Percentiles rank a stretch among this genome's conserved stretches.
Conservation (phyloP, 2,888 invertebrate genomes). For the Kryphioiulus occultus region DNA sequence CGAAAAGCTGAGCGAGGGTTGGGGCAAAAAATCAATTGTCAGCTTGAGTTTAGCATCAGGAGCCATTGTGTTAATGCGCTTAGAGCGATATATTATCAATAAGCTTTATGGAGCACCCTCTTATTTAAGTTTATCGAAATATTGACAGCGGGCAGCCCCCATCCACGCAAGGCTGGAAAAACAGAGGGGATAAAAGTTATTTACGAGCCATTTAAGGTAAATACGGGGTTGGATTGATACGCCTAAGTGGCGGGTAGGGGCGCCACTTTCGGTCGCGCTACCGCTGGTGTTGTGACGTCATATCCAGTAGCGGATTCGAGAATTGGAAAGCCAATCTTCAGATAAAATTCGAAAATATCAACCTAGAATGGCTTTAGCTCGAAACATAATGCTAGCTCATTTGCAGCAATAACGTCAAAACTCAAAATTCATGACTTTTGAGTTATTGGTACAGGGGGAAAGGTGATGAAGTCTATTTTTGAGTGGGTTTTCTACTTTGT, state of each 20-base stretch:
- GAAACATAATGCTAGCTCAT: no score
- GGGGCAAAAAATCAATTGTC: neutral
- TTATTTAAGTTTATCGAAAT: neutral
- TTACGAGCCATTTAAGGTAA: neutral
- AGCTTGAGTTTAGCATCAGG: neutral
- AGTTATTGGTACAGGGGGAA: no score
- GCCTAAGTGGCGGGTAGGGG: neutral
- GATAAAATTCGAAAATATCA: no score
- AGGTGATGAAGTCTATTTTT: no score
- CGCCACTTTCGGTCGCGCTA: neutral
- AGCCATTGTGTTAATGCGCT: neutral
- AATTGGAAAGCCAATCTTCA: no score
- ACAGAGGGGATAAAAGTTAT: neutral
- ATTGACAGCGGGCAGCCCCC: neutral
- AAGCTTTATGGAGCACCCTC: neutral
- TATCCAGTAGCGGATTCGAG: neutral
- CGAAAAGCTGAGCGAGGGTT: neutral
- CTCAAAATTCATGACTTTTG: no score
- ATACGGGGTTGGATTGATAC: neutral
- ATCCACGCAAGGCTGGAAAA: neutral
- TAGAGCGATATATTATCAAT: neutral
- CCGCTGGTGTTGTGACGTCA: neutral
- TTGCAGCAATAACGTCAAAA: no score
- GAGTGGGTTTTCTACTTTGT: no score
- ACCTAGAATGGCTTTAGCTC: no score